A percentile compares a stretch with the other conserved stretches of the same genome.
Conservation (phyloP, 1,140 invertebrate genomes). For the Drosophila fuyamai region DNA sequence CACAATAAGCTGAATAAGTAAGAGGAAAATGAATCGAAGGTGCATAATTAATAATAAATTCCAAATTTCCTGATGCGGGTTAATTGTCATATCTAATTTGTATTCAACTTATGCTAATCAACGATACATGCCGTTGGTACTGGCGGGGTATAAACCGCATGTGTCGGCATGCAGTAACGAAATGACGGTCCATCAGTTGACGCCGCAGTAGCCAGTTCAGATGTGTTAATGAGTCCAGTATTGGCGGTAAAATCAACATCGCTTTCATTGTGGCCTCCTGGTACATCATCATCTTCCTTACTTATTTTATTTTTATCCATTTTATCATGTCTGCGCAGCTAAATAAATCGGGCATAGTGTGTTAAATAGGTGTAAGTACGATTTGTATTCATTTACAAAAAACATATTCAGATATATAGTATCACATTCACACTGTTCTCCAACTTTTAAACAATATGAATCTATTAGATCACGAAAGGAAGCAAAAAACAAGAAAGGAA, state of each 20-base stretch:
- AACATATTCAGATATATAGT: background rate
- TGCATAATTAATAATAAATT: background rate
- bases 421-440: background rate
- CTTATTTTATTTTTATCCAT: conserved; percentile 62
- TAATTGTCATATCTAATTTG: conserved; percentile 3
- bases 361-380: conserved; percentile 41
- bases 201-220: conserved; percentile 42
- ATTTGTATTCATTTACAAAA: background rate
- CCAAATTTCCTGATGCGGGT: background rate
- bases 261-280: conserved; percentile 26
- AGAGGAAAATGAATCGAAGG: background rate
- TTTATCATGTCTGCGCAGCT: conserved; percentile 77
- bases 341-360: conserved; percentile 64
- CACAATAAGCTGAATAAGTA: no score
- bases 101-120: conserved; percentile 14
- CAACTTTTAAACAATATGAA: background rate
- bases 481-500: no score
- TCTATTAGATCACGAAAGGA: background rate
- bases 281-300: conserved; percentile 49
- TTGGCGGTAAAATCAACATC: conserved; percentile 15
- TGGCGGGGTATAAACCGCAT: conserved; percentile 86
- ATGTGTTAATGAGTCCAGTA: conserved; percentile 27
- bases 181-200: conserved; percentile 81
- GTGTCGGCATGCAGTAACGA: conserved; percentile 87
- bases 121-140: conserved; percentile 86